Percentiles rank a stretch among this genome's conserved stretches.
phyloP scores from a whole-genome alignment of 2,797 vertebrate species.

The Premnoplex brunnescens region DNA sequence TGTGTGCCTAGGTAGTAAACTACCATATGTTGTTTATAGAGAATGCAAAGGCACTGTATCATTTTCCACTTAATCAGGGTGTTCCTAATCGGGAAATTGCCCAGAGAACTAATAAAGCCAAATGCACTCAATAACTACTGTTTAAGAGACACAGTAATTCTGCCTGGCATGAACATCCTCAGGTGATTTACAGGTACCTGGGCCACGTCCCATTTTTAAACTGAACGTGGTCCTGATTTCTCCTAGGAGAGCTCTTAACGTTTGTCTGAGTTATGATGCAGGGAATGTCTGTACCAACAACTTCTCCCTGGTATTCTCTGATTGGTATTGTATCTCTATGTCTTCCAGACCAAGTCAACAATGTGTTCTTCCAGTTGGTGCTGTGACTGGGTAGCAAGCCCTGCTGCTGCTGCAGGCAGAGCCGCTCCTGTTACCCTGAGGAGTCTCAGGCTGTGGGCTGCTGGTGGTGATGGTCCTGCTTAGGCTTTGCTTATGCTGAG shows the following conservation, averaged over 20 bases:
- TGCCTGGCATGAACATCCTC: not conserved
- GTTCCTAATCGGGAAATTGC: constrained; percentile 52
- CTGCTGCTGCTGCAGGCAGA: not conserved
- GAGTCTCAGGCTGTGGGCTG: not conserved
- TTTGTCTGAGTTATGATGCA: not conserved
- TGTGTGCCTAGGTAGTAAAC: constrained; percentile 30
- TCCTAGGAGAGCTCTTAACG: not conserved
- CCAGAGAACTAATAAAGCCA: constrained; percentile 59
- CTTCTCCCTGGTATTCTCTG: not conserved
- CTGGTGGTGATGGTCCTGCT: not conserved
- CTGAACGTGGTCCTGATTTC: not conserved
- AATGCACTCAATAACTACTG: constrained; percentile 59
- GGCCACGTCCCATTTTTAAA: not conserved
- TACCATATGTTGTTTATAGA: constrained; percentile 51
- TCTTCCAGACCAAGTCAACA: not conserved
- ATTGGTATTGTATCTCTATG: not conserved
- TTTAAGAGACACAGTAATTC: constrained; percentile 40
- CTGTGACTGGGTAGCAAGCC: not conserved
- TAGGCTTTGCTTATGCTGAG: not conserved
- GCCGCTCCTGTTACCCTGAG: not conserved
- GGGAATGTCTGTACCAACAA: not conserved
- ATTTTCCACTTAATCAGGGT: constrained; percentile 61
- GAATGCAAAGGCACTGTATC: constrained; percentile 42
- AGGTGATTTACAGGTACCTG: constrained; percentile 46
- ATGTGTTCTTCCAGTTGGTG: not conserved